phyloP scores from a whole-genome alignment of 2,888 invertebrate genomes.

The Acanthosepion pharaonis region DNA sequence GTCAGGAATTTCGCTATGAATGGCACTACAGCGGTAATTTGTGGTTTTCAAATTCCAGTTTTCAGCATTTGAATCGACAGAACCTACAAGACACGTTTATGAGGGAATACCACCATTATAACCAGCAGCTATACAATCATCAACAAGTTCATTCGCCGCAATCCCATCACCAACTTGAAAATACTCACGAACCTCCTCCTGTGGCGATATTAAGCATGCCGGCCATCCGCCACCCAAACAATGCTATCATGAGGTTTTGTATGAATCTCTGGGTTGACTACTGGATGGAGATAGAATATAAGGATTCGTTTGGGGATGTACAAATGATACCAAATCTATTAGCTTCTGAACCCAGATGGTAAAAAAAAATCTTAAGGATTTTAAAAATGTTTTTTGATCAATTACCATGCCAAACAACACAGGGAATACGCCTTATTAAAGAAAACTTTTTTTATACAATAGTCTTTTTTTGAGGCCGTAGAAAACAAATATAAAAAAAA shows the following conservation, averaged over 20 bases:
- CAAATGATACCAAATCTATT: conserved; percentile 46
- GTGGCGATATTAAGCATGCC: conserved; percentile 45
- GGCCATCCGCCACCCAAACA: conserved; percentile 45
- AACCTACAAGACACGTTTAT: conserved; percentile 42
- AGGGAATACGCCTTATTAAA: conserved; percentile 8
- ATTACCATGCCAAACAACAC: neutral
- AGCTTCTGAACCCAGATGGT: conserved; percentile 39
- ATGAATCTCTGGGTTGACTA: conserved; percentile 45
- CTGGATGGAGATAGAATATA: conserved; percentile 43
- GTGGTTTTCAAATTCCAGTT: conserved; percentile 45
- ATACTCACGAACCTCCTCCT: conserved; percentile 40
- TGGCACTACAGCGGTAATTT: conserved; percentile 37
- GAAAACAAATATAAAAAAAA: neutral
- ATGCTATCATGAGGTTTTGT: conserved; percentile 44
- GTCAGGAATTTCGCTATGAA: conserved; percentile 43
- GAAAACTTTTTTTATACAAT: neutral
- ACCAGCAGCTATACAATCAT: conserved; percentile 24
- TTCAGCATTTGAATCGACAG: conserved; percentile 43
- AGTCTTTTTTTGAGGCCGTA: conserved; percentile 24
- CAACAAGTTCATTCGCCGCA: neutral
- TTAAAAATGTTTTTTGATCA: neutral
- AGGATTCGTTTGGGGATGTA: conserved; percentile 42
- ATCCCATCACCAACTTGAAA: conserved; percentile 34
- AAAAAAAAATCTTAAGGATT: neutral
- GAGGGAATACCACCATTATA: conserved; percentile 44